Evolutionary conservation across 2,113 vertebrate genomes (phyloP).

Genomic region (Clinocottus analis): DNA sequence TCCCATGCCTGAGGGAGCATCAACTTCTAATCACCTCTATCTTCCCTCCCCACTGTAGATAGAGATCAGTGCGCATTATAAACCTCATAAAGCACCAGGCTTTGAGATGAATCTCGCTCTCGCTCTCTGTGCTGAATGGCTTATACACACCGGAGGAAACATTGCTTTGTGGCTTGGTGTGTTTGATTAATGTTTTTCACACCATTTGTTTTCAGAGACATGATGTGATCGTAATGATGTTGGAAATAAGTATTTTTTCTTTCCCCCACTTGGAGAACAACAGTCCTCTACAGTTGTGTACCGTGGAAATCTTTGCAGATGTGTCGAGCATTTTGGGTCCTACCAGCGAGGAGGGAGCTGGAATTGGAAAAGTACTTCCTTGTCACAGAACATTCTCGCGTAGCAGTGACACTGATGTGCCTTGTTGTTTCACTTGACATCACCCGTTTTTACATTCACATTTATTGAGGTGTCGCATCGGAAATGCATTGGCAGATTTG

Average conservation of each 20-base stretch:
- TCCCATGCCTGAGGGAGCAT: conserved; percentile 76
- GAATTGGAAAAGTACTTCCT: not conserved
- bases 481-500: too few relatives aligned
- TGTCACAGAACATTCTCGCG: not conserved
- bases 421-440: too few relatives aligned
- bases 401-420: not conserved
- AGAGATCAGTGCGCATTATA: conserved; percentile 75
- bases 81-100: conserved; percentile 66
- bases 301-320: not conserved
- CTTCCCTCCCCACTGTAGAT: conserved; percentile 74
- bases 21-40: conserved; percentile 78
- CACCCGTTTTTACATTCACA: not conserved
- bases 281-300: not conserved
- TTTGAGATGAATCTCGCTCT: conserved; percentile 59
- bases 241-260: not conserved
- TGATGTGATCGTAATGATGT: not conserved
- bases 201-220: conserved; percentile 13
- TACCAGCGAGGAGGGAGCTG: not conserved
- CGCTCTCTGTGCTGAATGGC: conserved; percentile 7
- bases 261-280: not conserved
- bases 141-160: conserved; percentile 30
- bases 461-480: not conserved
- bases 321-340: not conserved
- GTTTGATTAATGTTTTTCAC: conserved; percentile 23
- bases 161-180: conserved; percentile 23